Evolutionary conservation across 2,888 invertebrate species (phyloP), one percentile per base, ranked within the genome.

Genomic region (Diabrotica balteata): DNA sequence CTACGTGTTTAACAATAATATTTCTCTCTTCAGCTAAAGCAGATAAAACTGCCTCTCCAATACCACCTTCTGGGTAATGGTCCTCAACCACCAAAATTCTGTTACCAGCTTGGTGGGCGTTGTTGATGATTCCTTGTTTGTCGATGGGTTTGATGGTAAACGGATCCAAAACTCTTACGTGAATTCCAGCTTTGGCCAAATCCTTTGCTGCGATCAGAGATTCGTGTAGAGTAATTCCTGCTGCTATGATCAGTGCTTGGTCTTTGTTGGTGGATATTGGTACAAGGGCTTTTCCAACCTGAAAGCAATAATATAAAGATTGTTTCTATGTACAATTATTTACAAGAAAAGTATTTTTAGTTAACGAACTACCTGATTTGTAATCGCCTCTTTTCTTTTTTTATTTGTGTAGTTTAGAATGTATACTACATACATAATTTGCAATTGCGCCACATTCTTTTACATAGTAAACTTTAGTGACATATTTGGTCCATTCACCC

Each of bases 111-210:
- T 90, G 90, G 66, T 86, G 86, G 5, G 95, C 97, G 81, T 93
- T 89, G 54, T 85, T 84, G 46, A 91, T 81, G 46, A 98, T 89
- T 1, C 90, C 87, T 0, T 87, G 88, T 57, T 86, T 88, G 84
- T 98, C 98, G 75, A 98, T 86, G 0, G 98, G 98, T 85, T 98
- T 97, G 72, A 97, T 86, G 8, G 97, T 96, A 86, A 97, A 98
- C 8, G 93, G 93, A 86, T 98, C 98, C 81, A 98, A 81, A 10
- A 98, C 90, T 45, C 96, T 88, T 0, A 91, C 90, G 63, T 89
- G 85, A 58, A 96, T 85, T 10, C 91, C 91, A 11, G 83, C 81
- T 76, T 88, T 87, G 10, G 86, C 87, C 67, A 97, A 87, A 63
- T 86, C 84, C 66, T 91, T 90, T 0, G 94, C 93, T 17, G 97